Evolutionary conservation across 2,113 vertebrate genomes (phyloP).

Genomic region (Triplophysa rosa): DNA sequence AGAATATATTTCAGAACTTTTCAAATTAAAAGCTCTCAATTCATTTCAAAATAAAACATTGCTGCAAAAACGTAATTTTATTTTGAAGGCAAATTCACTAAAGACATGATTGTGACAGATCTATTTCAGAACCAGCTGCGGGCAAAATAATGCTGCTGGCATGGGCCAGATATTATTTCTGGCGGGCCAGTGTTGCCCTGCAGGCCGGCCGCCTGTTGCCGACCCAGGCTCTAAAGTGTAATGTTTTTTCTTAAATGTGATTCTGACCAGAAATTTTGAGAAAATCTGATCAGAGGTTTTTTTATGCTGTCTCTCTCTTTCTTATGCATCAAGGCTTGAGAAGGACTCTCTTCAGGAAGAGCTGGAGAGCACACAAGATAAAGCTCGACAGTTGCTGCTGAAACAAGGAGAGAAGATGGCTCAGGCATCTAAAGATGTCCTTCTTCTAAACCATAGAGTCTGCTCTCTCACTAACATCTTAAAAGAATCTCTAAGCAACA

Average conservation of each 20-base stretch:
- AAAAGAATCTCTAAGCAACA: conserved; percentile 49
- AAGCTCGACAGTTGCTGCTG: conserved; percentile 55
- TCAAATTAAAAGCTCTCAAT: too few species aligned
- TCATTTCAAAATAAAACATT: too few species aligned
- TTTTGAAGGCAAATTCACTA: too few species aligned
- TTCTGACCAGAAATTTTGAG: not conserved
- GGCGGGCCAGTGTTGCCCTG: too few species aligned
- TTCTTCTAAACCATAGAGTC: conserved; percentile 69
- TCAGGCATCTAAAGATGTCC: conserved; percentile 63
- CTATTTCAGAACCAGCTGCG: too few species aligned
- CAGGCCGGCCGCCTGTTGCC: too few species aligned
- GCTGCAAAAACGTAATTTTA: too few species aligned
- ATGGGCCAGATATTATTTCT: too few species aligned
- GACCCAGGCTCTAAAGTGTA: not conserved
- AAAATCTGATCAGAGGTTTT: too few species aligned
- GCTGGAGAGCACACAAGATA: conserved; percentile 56
- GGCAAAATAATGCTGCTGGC: too few species aligned
- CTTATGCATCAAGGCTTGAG: conserved; percentile 43
- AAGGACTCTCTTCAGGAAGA: conserved; percentile 62
- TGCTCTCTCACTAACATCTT: conserved; percentile 60
- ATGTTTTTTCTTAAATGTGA: not conserved
- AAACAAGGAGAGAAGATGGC: conserved; percentile 65
- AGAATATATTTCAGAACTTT: too few species aligned
- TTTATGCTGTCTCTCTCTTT: not conserved
- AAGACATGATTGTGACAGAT: too few species aligned